These are phyloP conservation scores for Thecophora atra DNA, from an alignment of 2,888 invertebrate genomes.

Conservation along the genomic window DNA sequence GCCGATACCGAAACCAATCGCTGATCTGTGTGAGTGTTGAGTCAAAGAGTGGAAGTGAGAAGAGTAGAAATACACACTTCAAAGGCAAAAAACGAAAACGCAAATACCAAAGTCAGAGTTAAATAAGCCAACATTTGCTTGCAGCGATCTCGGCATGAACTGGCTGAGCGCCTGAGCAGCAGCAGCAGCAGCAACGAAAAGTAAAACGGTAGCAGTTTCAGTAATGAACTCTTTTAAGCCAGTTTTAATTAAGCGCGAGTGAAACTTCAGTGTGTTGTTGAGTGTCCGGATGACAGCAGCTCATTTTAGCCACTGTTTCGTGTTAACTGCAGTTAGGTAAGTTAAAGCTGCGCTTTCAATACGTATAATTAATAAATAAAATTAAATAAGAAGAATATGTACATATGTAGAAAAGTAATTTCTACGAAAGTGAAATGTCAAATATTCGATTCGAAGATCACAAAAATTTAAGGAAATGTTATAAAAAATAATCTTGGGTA, in stretches of 20 bases:
- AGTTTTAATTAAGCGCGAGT: constrained; percentile 60
- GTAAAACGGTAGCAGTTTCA: constrained; percentile 55
- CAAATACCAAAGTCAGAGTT: not conserved
- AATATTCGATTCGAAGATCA: not conserved
- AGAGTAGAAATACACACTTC: not conserved
- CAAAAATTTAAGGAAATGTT: not conserved
- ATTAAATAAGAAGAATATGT: not conserved
- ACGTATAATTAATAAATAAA: constrained; percentile 17
- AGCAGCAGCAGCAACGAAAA: constrained; percentile 11
- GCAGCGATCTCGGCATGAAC: not conserved
- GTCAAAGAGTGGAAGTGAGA: not conserved
- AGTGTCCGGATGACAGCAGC: constrained; percentile 40
- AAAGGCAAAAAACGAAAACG: not conserved
- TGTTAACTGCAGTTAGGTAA: constrained; percentile 21
- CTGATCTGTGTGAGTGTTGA: not conserved
- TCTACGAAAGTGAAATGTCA: constrained; percentile 16
- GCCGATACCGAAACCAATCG: too few species aligned
- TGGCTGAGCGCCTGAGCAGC: not conserved
- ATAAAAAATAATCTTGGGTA: not conserved
- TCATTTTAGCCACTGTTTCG: constrained; percentile 26
- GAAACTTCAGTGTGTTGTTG: constrained; percentile 38
- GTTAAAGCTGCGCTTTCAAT: not conserved
- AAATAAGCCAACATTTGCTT: not conserved
- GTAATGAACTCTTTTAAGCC: constrained; percentile 63
- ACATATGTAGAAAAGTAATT: too few species aligned